phyloP scores from a whole-genome alignment of 64 coral and sea anemone species.

The Catalaphyllia jardinei region DNA sequence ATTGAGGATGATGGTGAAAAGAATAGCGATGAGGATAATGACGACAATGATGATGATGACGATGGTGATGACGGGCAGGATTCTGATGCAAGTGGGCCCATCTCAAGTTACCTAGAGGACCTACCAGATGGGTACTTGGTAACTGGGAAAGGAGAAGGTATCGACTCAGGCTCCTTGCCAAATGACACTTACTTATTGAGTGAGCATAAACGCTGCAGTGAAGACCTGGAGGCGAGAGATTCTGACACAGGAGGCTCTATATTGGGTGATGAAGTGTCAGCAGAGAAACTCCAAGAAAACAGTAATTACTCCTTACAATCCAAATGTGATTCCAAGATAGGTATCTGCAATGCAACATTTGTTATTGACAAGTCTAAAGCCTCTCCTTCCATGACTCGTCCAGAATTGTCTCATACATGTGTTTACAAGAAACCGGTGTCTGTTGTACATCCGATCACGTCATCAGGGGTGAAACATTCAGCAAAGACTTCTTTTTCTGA shows the following conservation, averaged over 20 bases:
- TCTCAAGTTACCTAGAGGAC: not conserved
- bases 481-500: not conserved
- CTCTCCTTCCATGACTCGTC: not conserved
- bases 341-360: conserved; percentile 8
- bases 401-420: too few relatives aligned
- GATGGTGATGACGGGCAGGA: not conserved
- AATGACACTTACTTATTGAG: not conserved
- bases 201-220: not conserved
- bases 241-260: not conserved
- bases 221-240: not conserved
- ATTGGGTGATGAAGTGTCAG: not conserved
- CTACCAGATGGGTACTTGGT: not conserved
- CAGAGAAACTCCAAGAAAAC: not conserved
- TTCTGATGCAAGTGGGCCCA: conserved; percentile 15
- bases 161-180: not conserved
- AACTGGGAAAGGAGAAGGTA: not conserved
- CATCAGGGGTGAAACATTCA: not conserved
- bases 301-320: not conserved
- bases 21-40: not conserved
- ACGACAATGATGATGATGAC: not conserved
- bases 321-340: not conserved
- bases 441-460: not conserved
- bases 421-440: not conserved
- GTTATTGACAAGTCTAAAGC: not conserved
- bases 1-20: not conserved